Evolutionary conservation across 2,113 vertebrate species (phyloP), one percentile per base, ranked within the genome.

Genomic region (Heptranchias perlo): DNA sequence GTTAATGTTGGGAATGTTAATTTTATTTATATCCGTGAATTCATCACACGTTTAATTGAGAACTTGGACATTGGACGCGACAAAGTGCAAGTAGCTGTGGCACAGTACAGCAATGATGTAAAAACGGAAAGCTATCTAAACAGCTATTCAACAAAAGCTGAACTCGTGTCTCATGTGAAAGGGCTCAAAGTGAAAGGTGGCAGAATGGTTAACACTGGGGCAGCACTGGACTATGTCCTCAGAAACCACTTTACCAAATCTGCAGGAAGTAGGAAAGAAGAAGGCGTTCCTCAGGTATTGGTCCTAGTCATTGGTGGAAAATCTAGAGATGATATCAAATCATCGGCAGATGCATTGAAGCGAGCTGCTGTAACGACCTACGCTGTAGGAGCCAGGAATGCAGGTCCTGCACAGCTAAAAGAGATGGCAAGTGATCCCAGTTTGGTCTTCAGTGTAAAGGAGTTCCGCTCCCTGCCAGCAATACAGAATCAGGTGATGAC

Each of bases 201-300:
- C 11, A 97, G 97, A 96, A 97, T 96, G 89, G 96, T 98, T 31
- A 98, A 99, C 6, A 95, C 98, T 0, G 99, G 99, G 2, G 97
- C 96, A 1, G 99, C 99, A 78, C 97, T 99, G 82, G 98, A 98
- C 44, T 99, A 97, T 44, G 98, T 99, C 82, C 96, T 98, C 49
- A 98, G 96, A 97, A 98, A 98, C 54, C 98, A 99, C 97, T 99
- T 98, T 97, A 98, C 98, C 96, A 98, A 98, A 96, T 98, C 98
- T 1, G 98, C 98, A 0, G 99, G 99, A 96, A 99, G 99, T 96
- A 98, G 99, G 13, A 98, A 99, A 11, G 99, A 99, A 89, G 99
- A 99, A 6, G 98, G 98, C 0, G 98, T 99, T 52, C 99, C 99
- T 0, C 99, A 99, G 97, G 99, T 99, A 96, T 97, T 99, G 96